Evolutionary conservation across 1,140 invertebrate species (phyloP), one percentile per base, ranked within the genome.

Genomic region (Aphelenchoides avenae): DNA sequence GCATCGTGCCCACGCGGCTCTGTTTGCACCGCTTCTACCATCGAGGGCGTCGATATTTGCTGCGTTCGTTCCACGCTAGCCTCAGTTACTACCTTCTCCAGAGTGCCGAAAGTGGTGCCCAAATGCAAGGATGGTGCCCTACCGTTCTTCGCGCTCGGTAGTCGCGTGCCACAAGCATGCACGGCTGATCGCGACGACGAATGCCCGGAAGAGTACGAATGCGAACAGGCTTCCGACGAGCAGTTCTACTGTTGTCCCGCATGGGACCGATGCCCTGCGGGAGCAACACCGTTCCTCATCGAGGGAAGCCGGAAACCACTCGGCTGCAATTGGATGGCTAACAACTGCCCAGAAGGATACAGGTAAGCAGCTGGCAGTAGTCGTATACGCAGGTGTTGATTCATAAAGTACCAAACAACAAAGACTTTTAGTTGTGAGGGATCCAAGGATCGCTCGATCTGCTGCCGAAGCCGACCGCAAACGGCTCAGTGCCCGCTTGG

Each of bases 311-410:
- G 65, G 6, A 67, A 67, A n/a, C 65, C 65, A 22, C 37, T 68
- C 15, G 65, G 65, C 4, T 74, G 73, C 52, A 66, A 65, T 55
- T 66, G 73, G 47, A 57, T 73, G 26, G 61, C 68, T 9, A 68
- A 73, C 34, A 77, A 75, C 55, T 75, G 72, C 30, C 72, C 72
- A 34, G 54, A 60, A n/a, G 72, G 72, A 57, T 76, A 75, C 43
- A 68, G 53, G 70, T 69, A 37, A 36, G n/a, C n/a, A n/a, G n/a
- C n/a, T n/a, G n/a, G n/a, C n/a, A n/a, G n/a, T n/a, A n/a, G n/a
- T n/a, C n/a, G n/a, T n/a, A n/a, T n/a, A 13, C 27, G 9, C 2
- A 52, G 15, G 5, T 54, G 11, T 18, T 15, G 29, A 11, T 11
- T 44, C 26, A 11, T 9, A 44, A 44, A 44, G 29, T 44, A 11